Base-by-base conservation (phyloP, 1,140 invertebrate genomes). In the Drosophila biarmipes region DNA sequence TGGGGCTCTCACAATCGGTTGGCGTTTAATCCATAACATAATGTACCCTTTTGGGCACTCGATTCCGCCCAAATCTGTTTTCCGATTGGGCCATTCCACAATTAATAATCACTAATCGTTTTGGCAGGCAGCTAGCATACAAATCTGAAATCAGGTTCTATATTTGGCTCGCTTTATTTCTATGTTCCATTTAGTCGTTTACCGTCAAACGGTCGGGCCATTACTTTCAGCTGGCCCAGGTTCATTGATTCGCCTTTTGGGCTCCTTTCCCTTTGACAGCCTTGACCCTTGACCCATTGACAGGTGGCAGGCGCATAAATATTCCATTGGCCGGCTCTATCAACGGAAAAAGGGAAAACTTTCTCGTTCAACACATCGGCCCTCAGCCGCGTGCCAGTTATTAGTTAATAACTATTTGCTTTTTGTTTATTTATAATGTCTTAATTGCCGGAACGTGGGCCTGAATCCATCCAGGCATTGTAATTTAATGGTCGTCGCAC, bases 391-490 rank as follows among this genome's bases (percentile, higher is more conserved):
- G 74, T 69, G 78, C 29, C 82, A 57, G 82, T 87, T 87, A 87
- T 87, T 87, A 89, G 82, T 87, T 87, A 89, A 89, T 87, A 87
- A 87, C 82, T 89, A 87, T 89, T 87, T 79, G 84, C 56, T 68
- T 58, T 87, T 85, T 87, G 82, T 87, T 89, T 87, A 87, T 87
- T 87, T 87, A 87, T 87, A 87, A 89, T 89, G 82, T 73, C 55
- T 76, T 87, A 87, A 89, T 87, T 87, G 84, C 66, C 78, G 48
- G 48, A 64, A 87, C 84, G 84, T 86, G 81, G 78, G 21, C 14
- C 58, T 55, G 63, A 73, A 64, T 80, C 78, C 78, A 81, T 86
- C 61, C 64, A 73, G 64, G 69, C 82, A 78, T 87, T 87, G 82
- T 82, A 87, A 87, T 87, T 89, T 89, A 87, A 87, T 87, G 84